Evolutionary conservation across 1,140 invertebrate genomes (phyloP).

Genomic region (Dreissena polymorpha): DNA sequence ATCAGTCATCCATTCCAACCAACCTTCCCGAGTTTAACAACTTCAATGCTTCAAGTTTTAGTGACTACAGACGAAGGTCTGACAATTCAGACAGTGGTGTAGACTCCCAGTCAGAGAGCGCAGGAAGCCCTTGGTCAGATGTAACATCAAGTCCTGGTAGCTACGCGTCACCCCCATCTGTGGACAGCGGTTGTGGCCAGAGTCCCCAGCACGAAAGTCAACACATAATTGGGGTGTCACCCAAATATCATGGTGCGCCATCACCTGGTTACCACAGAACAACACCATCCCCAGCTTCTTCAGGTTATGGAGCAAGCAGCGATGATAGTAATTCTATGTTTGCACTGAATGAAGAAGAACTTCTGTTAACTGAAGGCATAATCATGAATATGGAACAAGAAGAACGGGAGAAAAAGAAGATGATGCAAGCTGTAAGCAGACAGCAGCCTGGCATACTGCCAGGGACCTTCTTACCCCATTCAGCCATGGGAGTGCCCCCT

Average conservation of each 20-base stretch:
- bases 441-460: background rate
- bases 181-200: conserved; percentile 37
- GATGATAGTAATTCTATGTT: too few species aligned
- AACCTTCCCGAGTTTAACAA: background rate
- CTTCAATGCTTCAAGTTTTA: conserved; percentile 17
- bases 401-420: background rate
- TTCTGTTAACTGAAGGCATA: conserved; percentile 28
- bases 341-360: conserved; percentile 1
- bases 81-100: conserved; percentile 38
- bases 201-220: conserved; percentile 47
- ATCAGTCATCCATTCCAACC: background rate
- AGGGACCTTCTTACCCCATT: background rate
- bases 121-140: conserved; percentile 42
- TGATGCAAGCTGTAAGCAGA: background rate
- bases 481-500: background rate
- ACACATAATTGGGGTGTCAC: conserved; percentile 12
- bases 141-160: conserved; percentile 33
- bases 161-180: conserved; percentile 48
- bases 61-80: conserved; percentile 14
- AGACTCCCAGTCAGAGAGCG: conserved; percentile 10
- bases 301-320: background rate
- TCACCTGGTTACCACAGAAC: conserved; percentile 23
- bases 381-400: background rate
- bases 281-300: conserved; percentile 22
- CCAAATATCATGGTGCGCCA: conserved; percentile 27